Base-by-base conservation (phyloP, 2,797 vertebrate genomes). In the Phylloscopus collybita region DNA sequence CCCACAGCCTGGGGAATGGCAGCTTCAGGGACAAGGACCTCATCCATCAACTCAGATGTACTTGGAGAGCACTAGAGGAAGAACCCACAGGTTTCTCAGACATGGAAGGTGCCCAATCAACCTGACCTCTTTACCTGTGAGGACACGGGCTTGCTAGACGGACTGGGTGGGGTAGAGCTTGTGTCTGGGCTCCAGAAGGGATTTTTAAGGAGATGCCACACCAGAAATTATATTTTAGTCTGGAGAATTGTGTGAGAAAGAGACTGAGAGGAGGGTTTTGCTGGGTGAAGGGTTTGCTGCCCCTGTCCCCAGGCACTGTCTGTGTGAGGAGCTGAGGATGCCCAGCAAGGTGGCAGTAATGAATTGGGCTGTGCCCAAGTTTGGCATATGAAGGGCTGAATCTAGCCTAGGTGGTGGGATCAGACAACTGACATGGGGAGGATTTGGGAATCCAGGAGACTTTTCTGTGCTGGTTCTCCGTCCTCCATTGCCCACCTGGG, bases 141-240 rank as follows among this genome's bases (percentile, higher is more conserved):
- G 76, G 59, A 92, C 65, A 54, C 0, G 0, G 65, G 50, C 40
- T 75, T 79, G 54, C 66, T 71, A 81, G 90, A 86, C 5, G 0
- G 36, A 45, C 49, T 81, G 86, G 94, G 92, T 93, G 83, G 88
- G 76, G 76, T 70, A 90, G 59, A 81, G 59, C 26, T 94, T 90
- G 83, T 92, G 76, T 92, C 94, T 95, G 93, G 66, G 23, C 51
- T 93, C 53, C 51, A 66, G 60, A 66, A 91, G 25, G 36, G 74
- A 89, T 91, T 88, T 88, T 86, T 89, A 89, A 89, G 88, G 73
- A 92, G 56, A 84, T 79, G 56, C 44, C 6, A 36, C 73, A 49
- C 73, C 1, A 3, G 73, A 92, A 93, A 81, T 62, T 59, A 47
- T 45, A 59, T 2, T 9, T 86, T 91, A 73, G 54, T 34, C 59